Percentiles rank a stretch among this genome's conserved stretches.
Evolutionary conservation across 2,888 invertebrate genomes (phyloP).

Genomic region (Cryptosula pallasiana): DNA sequence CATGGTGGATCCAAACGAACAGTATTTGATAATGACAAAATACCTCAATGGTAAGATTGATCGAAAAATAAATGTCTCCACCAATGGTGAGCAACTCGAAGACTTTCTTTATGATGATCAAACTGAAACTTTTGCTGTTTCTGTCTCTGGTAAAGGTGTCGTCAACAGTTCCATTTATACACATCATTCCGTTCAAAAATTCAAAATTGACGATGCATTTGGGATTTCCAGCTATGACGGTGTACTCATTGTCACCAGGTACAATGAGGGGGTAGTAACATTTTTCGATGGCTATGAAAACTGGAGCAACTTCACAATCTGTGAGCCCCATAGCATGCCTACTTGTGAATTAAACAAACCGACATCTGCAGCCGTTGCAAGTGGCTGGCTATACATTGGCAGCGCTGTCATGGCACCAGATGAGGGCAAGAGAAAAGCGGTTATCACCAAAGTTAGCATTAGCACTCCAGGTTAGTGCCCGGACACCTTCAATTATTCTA

Average conservation of each 20-base stretch:
- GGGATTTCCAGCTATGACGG: neutral
- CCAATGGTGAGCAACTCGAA: neutral
- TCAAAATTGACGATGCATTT: neutral
- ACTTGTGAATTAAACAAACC: neutral
- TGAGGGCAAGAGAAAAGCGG: neutral
- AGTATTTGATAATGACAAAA: neutral
- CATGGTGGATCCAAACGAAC: neutral
- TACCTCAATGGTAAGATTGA: too few relatives aligned
- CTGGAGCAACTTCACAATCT: neutral
- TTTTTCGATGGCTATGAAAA: neutral
- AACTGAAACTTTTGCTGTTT: neutral
- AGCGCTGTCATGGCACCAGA: neutral
- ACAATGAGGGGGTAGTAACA: neutral
- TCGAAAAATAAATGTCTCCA: neutral
- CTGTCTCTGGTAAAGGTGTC: neutral
- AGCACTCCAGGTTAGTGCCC: neutral
- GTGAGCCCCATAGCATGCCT: neutral
- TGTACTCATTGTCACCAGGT: neutral
- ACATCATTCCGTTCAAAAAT: neutral
- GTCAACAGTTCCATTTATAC: neutral
- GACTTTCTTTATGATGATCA: neutral
- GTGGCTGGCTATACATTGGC: neutral
- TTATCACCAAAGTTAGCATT: neutral
- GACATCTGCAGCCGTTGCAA: neutral
- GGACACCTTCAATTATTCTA: too few relatives aligned